Conservation (phyloP, 2,113 vertebrate genomes). For the Leucoraja erinaceus region DNA sequence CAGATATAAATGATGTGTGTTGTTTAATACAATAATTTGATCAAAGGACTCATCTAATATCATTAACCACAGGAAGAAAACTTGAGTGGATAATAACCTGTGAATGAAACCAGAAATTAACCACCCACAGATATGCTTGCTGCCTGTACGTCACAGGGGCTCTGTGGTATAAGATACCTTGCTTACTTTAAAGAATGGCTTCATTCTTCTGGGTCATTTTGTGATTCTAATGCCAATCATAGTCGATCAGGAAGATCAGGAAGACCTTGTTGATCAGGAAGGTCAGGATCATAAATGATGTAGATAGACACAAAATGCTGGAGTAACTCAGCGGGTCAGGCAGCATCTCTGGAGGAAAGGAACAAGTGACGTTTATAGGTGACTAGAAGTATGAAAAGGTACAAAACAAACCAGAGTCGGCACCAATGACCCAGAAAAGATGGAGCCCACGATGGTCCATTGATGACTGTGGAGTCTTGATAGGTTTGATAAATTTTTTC, state of each 20-base stretch:
- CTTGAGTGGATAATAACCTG: background rate
- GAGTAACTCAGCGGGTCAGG: too few species aligned
- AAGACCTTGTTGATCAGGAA: background rate
- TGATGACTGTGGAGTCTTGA: too few species aligned
- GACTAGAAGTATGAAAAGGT: too few species aligned
- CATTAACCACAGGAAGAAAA: background rate
- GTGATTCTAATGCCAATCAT: background rate
- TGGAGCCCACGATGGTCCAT: too few species aligned
- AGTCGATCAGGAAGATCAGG: too few species aligned
- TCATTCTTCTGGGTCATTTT: background rate
- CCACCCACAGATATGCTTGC: background rate
- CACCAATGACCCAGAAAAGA: too few species aligned
- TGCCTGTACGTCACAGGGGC: background rate
- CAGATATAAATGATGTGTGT: background rate
- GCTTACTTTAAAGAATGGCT: background rate
- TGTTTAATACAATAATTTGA: background rate
- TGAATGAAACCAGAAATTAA: background rate
- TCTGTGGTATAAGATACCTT: background rate
- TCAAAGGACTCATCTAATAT: constrained; percentile 6
- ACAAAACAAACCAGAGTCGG: too few species aligned
- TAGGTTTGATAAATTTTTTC: too few species aligned
- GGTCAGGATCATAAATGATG: background rate
- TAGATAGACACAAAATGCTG: background rate
- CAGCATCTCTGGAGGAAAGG: too few species aligned
- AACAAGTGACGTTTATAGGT: too few species aligned